These are phyloP conservation scores for Ispidina lecontei DNA, from an alignment of 2,797 vertebrate genomes.

Conservation along the genomic window DNA sequence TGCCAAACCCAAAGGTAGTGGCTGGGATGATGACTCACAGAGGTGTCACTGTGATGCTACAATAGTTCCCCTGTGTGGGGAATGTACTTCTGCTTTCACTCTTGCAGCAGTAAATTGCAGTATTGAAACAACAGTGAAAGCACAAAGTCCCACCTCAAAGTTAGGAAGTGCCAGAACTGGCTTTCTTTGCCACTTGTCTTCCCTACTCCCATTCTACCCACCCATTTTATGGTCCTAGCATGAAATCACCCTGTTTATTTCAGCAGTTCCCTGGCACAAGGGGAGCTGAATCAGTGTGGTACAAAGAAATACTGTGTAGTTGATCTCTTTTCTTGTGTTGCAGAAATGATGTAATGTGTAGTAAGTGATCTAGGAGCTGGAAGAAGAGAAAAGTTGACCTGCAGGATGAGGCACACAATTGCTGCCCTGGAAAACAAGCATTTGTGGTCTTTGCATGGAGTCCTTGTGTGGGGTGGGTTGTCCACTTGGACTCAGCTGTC, in stretches of 20 bases:
- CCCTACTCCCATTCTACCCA: neutral
- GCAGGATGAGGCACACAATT: neutral
- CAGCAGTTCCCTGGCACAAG: neutral
- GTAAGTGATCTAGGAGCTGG: neutral
- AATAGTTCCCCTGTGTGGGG: neutral
- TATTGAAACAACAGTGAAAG: neutral
- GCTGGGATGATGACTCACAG: neutral
- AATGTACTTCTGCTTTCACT: neutral
- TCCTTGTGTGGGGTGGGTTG: accelerated
- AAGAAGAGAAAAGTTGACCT: neutral
- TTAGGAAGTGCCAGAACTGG: neutral
- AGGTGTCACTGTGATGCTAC: neutral
- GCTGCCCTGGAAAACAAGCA: neutral
- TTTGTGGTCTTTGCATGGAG: neutral
- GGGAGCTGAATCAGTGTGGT: neutral
- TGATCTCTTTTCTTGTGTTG: neutral
- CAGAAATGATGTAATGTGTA: neutral
- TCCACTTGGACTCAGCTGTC: accelerated
- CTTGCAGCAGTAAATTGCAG: neutral
- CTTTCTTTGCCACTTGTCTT: neutral
- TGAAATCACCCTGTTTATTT: neutral
- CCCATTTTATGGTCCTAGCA: neutral
- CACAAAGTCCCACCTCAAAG: neutral
- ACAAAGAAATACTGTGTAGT: neutral
- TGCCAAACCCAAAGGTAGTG: neutral